Conservation (phyloP, 2,888 invertebrate species). For the Heliconius hortense region DNA sequence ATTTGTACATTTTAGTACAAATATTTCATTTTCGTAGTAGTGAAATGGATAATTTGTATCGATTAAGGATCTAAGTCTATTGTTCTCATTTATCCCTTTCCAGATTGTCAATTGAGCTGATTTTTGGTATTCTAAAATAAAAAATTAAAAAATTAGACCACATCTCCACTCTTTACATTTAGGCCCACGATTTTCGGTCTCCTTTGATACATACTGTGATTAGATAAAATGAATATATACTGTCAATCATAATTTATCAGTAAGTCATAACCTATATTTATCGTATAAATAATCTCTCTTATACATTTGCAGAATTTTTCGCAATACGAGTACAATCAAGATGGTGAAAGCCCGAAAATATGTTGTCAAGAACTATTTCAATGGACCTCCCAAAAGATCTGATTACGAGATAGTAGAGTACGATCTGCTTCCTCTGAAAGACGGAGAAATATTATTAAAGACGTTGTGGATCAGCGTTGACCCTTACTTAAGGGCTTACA, state of each 20-base stretch:
- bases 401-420: conserved; percentile 83
- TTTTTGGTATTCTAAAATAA: too few species aligned
- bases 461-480: conserved; percentile 58
- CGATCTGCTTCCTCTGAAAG: conserved; percentile 78
- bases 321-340: not conserved
- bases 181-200: too few species aligned
- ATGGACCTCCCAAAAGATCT: conserved; percentile 79
- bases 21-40: too few species aligned
- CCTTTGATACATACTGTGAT: too few species aligned
- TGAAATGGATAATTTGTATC: too few species aligned
- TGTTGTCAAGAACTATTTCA: conserved; percentile 79
- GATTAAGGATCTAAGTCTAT: too few species aligned
- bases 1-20: too few species aligned
- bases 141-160: too few species aligned
- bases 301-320: not conserved
- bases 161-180: too few species aligned
- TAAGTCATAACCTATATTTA: not conserved
- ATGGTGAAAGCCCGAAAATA: conserved; percentile 61
- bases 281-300: not conserved
- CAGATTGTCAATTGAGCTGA: too few species aligned
- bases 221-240: too few species aligned
- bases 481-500: conserved; percentile 49
- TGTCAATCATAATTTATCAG: conserved; percentile 50
- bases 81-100: too few species aligned
- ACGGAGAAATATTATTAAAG: conserved; percentile 71